Evolutionary conservation across 2,113 vertebrate genomes (phyloP).

Genomic region (Boulengeromyrus knoepffleri): DNA sequence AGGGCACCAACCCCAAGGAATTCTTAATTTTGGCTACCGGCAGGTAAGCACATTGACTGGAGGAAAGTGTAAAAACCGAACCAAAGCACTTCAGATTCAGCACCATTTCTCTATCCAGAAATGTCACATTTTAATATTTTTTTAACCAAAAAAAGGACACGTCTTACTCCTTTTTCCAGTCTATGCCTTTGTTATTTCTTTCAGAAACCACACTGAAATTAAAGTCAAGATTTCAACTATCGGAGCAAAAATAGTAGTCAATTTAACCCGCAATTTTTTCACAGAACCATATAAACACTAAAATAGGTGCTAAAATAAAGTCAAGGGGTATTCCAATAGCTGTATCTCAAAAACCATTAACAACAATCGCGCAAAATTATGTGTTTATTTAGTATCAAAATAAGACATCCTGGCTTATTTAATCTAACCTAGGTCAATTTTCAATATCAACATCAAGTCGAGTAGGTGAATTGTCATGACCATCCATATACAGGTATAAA

Average conservation of each 20-base stretch:
- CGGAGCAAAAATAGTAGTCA: not conserved
- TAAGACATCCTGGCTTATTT: not conserved
- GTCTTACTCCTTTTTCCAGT: not conserved
- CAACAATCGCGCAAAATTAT: not conserved
- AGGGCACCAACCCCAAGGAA: not conserved
- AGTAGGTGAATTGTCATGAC: not conserved
- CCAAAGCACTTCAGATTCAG: not conserved
- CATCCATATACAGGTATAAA: not conserved
- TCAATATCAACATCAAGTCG: not conserved
- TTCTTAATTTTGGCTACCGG: not conserved
- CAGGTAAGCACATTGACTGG: not conserved
- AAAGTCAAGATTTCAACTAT: not conserved
- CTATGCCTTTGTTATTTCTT: not conserved
- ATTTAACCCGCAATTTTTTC: not conserved
- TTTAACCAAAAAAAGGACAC: not conserved
- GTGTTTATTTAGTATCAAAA: not conserved
- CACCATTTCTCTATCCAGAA: not conserved
- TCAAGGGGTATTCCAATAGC: not conserved
- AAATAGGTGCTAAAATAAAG: not conserved
- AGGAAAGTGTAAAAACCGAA: not conserved
- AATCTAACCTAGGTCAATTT: not conserved
- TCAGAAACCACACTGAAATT: not conserved
- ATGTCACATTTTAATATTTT: not conserved
- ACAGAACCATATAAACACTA: not conserved
- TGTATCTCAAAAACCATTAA: not conserved